phyloP scores from a whole-genome alignment of 2,797 vertebrate species.

The Paratrypauchen microcephalus region DNA sequence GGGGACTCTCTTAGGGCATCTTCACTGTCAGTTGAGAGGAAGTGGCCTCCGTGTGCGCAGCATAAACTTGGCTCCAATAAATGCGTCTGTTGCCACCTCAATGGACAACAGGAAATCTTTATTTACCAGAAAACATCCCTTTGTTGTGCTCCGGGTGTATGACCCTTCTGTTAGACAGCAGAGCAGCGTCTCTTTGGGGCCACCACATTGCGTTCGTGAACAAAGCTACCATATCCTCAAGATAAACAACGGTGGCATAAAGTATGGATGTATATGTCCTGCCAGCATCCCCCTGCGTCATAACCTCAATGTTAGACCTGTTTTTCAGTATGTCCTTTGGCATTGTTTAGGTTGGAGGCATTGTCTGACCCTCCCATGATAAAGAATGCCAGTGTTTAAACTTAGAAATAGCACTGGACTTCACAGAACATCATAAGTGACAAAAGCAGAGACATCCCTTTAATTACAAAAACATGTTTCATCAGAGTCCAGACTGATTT shows the following conservation, averaged over 20 bases:
- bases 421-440: constrained; percentile 2
- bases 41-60: constrained; percentile 73
- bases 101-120: constrained; percentile 82
- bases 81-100: constrained; percentile 83
- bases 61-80: constrained; percentile 84
- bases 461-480: constrained; percentile 12
- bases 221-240: constrained; percentile 51
- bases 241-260: constrained; percentile 55
- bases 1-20: constrained; percentile 39
- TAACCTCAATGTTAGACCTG: constrained; percentile 12
- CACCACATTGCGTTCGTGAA: constrained; percentile 45
- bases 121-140: constrained; percentile 77
- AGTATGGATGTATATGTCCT: constrained; percentile 36
- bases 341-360: constrained; percentile 52
- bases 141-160: constrained; percentile 59
- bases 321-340: constrained; percentile 36
- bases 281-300: constrained; percentile 46
- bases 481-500: constrained; percentile 24
- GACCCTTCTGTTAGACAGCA: constrained; percentile 42
- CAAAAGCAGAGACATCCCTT: neutral
- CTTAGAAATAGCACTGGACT: constrained; percentile 12
- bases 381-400: constrained; percentile 26
- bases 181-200: constrained; percentile 33
- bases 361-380: constrained; percentile 29
- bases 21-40: constrained; percentile 59